Evolutionary conservation across 92 coral and sea anemone genomes (phyloP).

Genomic region (Bergia puertoricense): DNA sequence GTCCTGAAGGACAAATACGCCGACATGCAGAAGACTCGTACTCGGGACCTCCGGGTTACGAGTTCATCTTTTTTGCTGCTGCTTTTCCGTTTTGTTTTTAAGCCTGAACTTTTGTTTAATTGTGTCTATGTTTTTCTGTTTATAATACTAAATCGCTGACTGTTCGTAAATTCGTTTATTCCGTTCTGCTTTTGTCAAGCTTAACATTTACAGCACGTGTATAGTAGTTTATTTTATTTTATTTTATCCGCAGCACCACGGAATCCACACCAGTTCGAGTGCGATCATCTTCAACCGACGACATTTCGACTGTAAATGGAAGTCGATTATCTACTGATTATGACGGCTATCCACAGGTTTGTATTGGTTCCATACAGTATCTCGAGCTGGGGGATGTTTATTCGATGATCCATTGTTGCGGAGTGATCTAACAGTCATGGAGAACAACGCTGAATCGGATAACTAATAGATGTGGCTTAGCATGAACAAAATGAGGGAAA

Average conservation of each 20-base stretch:
- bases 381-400: too few species aligned
- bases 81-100: too few species aligned
- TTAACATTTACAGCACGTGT: too few species aligned
- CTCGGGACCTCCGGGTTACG: too few species aligned
- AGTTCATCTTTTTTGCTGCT: too few species aligned
- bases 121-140: neutral
- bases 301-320: conserved; percentile 75
- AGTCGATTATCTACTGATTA: conserved; percentile 76
- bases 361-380: neutral
- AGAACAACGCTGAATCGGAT: neutral
- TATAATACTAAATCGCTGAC: neutral
- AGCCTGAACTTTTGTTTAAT: neutral
- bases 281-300: conserved; percentile 84
- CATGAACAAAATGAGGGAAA: too few species aligned
- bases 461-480: neutral
- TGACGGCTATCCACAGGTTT: conserved; percentile 80
- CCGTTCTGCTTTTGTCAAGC: neutral
- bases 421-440: neutral
- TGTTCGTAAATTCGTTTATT: neutral
- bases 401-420: neutral
- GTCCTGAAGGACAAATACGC: too few species aligned
- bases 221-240: neutral
- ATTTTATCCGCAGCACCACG: conserved; percentile 46
- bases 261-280: conserved; percentile 78
- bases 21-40: too few species aligned